phyloP scores from a whole-genome alignment of 2,113 vertebrate genomes.

The Pachypanchax playfairii region DNA sequence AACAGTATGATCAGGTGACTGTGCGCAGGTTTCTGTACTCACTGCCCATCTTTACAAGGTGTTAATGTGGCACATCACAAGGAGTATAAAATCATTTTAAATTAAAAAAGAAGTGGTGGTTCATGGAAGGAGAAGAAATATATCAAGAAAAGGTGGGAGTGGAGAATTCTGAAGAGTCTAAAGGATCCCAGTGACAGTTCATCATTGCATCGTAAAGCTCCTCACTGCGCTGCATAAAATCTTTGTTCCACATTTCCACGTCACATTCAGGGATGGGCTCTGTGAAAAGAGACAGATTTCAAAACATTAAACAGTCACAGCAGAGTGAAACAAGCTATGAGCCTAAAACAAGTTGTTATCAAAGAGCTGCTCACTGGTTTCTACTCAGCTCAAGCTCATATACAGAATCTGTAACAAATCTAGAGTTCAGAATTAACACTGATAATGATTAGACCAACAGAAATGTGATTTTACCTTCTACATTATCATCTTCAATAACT shows the following conservation, averaged over 20 bases:
- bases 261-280: constrained; percentile 80
- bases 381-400: too few species aligned
- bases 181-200: constrained; percentile 89
- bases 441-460: too few species aligned
- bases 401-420: too few species aligned
- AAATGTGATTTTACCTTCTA: constrained; percentile 76
- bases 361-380: too few species aligned
- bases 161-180: constrained; percentile 84
- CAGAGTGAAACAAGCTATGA: too few species aligned
- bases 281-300: constrained; percentile 20
- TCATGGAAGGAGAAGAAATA: not conserved
- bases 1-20: constrained; percentile 22
- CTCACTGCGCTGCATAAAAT: constrained; percentile 90
- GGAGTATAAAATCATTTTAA: constrained; percentile 16
- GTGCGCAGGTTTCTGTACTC: constrained; percentile 9
- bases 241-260: constrained; percentile 87
- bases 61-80: not conserved
- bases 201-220: constrained; percentile 91
- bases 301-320: not conserved
- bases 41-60: not conserved
- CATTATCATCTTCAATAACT: constrained; percentile 68
- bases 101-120: not conserved
- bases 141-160: constrained; percentile 78
- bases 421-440: too few species aligned
- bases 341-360: too few species aligned